Evolutionary conservation across 2,113 vertebrate genomes (phyloP), one percentile per base, ranked within the genome.

Genomic region (Nyctibius bracteatus): DNA sequence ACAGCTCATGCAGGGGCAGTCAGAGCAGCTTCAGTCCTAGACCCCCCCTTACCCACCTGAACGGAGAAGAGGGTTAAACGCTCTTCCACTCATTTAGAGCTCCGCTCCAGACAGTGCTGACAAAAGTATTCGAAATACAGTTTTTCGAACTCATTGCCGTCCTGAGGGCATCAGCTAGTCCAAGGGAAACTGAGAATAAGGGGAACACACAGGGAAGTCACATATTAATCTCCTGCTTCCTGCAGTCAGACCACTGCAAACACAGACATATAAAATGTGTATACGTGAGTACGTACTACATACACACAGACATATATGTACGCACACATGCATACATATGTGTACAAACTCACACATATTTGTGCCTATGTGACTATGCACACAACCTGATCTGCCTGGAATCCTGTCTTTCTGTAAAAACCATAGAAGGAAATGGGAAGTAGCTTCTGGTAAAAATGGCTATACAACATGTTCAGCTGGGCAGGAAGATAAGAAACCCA

Each of bases 281-380:
- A 30, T 12, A 35, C 14, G 2, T 43, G 30, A 71, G 47, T 30
- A n/a, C 0, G 8, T 33, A 37, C 19, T 16, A 17, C 10, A 11
- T 30, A 25, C 46, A 70, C n/a, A 58, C 7, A 66, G 12, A 41
- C 2, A 35, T 16, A 28, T 0, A 20, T 6, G 23, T 17, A 44
- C 5, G 10, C 10, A 35, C 8, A 24, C 0, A 33, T 0, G 4
- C 23, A 78, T 5, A n/a, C 5, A 31, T 12, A 51, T 5, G 21
- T 12, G 24, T 4, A 74, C 8, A 30, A 28, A n/a, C 2, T 27
- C 28, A 43, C 7, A 12, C 17, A 14, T 8, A 7, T 43, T 80
- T 77, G 8, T 61, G 65, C 20, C 41, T 49, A 3, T 14, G 15
- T 22, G 9, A 28, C 52, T 75, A 10, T 35, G 28, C 12, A 14